Conservation (phyloP, 2,797 vertebrate species). For the Dipus sagitta region DNA sequence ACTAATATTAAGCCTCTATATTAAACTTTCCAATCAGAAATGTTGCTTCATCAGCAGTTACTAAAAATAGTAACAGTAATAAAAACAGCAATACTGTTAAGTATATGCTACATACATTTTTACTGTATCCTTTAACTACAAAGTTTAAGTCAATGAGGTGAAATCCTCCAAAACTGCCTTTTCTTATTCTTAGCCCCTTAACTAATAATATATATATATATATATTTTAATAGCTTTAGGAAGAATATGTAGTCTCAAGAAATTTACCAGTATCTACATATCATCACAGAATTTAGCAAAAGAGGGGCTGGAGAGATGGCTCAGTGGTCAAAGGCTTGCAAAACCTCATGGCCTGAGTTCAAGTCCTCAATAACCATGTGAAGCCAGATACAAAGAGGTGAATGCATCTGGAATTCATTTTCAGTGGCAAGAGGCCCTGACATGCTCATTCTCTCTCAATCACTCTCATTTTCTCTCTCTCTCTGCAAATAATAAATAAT, state of each 20-base stretch:
- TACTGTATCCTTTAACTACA: conserved; percentile 61
- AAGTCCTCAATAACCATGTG: too few relatives aligned
- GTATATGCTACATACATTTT: conserved; percentile 70
- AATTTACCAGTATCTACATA: background rate
- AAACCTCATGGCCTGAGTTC: too few relatives aligned
- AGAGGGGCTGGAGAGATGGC: too few relatives aligned
- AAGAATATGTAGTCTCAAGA: background rate
- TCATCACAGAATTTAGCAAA: background rate
- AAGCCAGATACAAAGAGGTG: too few relatives aligned
- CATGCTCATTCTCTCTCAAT: too few relatives aligned
- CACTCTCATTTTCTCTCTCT: too few relatives aligned
- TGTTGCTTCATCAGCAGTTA: conserved; percentile 80
- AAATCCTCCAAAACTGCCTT: conserved; percentile 17
- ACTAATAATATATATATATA: background rate
- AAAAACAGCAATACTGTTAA: conserved; percentile 72
- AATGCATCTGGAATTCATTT: too few relatives aligned
- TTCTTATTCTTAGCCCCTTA: conserved; percentile 5
- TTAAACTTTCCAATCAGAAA: conserved; percentile 83
- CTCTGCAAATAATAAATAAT: too few relatives aligned
- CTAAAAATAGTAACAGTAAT: conserved; percentile 39
- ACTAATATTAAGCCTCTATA: conserved; percentile 82
- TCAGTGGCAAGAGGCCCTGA: too few relatives aligned
- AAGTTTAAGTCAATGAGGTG: conserved; percentile 31
- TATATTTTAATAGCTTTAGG: background rate
- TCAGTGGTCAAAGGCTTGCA: too few relatives aligned